Conservation (phyloP, 2,888 invertebrate genomes). For the Nudaria mundana region DNA sequence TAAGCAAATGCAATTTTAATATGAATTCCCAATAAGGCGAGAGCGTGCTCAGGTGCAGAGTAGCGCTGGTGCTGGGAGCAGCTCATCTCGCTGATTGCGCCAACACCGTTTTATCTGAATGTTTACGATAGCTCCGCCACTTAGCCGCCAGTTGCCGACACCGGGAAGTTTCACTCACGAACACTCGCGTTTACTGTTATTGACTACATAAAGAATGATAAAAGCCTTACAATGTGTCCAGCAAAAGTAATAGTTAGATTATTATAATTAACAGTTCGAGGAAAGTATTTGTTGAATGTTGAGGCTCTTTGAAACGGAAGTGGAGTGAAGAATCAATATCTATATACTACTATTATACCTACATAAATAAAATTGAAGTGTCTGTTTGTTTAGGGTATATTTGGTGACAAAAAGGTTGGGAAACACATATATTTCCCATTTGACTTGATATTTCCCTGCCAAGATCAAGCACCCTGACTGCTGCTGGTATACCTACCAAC, state of each 20-base stretch:
- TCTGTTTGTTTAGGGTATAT: too few species aligned
- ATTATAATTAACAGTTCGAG: constrained; percentile 24
- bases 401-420: too few species aligned
- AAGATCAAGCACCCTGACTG: too few species aligned
- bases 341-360: too few species aligned
- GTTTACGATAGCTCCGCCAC: constrained; percentile 31
- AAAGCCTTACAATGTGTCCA: constrained; percentile 1
- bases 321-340: background rate
- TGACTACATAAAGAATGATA: constrained; percentile 8
- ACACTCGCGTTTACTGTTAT: constrained; percentile 7
- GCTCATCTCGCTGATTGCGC: constrained; percentile 44
- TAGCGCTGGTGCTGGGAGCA: constrained; percentile 1
- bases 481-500: too few species aligned
- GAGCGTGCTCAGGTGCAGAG: background rate
- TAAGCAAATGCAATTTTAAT: background rate
- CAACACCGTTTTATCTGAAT: constrained; percentile 30
- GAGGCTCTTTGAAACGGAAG: background rate
- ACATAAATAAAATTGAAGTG: too few species aligned
- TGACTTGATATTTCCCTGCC: too few species aligned
- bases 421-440: too few species aligned
- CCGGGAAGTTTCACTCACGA: constrained; percentile 2
- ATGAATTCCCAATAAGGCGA: background rate
- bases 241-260: constrained; percentile 7
- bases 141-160: constrained; percentile 13
- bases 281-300: constrained; percentile 2